Conservation (phyloP, 2,797 vertebrate genomes). For the Rhinogobio ventralis region DNA sequence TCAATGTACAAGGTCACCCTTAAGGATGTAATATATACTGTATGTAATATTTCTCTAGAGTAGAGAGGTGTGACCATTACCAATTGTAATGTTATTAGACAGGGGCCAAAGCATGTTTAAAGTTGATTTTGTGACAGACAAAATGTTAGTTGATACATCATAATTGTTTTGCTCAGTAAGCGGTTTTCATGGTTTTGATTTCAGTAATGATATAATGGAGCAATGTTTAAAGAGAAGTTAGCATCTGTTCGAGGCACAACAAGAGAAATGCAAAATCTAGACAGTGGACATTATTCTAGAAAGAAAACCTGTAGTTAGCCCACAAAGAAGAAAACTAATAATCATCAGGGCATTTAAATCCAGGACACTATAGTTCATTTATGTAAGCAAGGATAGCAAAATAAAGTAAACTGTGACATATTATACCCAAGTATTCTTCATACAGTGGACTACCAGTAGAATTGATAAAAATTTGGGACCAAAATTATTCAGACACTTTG, state of each 20-base stretch:
- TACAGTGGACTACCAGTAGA: too few species aligned
- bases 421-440: too few species aligned
- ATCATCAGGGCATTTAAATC: neutral
- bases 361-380: too few species aligned
- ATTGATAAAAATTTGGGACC: too few species aligned
- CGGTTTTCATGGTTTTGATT: neutral
- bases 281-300: neutral
- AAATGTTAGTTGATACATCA: neutral
- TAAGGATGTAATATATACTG: too few species aligned
- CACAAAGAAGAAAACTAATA: neutral
- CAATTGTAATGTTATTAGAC: neutral
- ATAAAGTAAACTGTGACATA: too few species aligned
- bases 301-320: neutral
- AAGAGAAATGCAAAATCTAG: neutral
- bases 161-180: neutral
- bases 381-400: too few species aligned
- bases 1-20: neutral
- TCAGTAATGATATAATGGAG: constrained; percentile 10
- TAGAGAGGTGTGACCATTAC: neutral
- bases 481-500: too few species aligned
- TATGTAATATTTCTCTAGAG: neutral
- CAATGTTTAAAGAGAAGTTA: neutral
- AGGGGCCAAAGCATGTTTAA: neutral
- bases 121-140: neutral
- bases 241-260: neutral